phyloP scores from a whole-genome alignment of 2,797 vertebrate species.

The Pteropus rufus region DNA sequence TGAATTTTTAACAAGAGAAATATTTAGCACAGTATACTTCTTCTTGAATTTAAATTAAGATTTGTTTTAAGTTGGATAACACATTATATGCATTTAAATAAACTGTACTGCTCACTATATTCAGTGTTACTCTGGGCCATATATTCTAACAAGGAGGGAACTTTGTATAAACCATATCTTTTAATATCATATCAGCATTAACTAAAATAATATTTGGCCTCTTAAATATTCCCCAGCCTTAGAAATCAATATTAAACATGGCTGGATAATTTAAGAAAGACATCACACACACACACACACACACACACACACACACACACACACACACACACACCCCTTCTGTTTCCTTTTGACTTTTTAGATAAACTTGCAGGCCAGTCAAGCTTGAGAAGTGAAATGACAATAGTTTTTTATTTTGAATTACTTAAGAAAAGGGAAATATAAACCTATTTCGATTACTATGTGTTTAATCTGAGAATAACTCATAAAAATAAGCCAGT shows the following conservation, averaged over 20 bases:
- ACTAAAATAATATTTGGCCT: neutral
- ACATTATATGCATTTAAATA: neutral
- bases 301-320: neutral
- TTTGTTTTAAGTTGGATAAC: neutral
- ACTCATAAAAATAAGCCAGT: neutral
- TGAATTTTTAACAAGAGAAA: neutral
- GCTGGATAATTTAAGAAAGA: neutral
- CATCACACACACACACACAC: neutral
- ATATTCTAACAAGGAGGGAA: neutral
- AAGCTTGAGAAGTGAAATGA: neutral
- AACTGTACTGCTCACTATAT: neutral
- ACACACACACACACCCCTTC: neutral
- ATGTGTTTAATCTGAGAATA: neutral
- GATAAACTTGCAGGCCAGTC: neutral
- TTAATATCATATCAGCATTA: neutral
- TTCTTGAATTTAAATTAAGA: neutral
- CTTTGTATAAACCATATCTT: neutral
- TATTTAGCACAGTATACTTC: neutral
- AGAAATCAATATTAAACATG: neutral
- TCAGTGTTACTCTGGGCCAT: neutral
- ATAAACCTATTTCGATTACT: neutral
- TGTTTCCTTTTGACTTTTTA: neutral
- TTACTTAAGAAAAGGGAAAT: neutral
- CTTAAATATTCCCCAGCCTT: neutral
- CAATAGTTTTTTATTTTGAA: neutral